Percentiles rank a stretch among this genome's conserved stretches.
These are phyloP conservation scores for Clamator glandarius DNA, from an alignment of 2,797 vertebrate species.

Conservation along the genomic window DNA sequence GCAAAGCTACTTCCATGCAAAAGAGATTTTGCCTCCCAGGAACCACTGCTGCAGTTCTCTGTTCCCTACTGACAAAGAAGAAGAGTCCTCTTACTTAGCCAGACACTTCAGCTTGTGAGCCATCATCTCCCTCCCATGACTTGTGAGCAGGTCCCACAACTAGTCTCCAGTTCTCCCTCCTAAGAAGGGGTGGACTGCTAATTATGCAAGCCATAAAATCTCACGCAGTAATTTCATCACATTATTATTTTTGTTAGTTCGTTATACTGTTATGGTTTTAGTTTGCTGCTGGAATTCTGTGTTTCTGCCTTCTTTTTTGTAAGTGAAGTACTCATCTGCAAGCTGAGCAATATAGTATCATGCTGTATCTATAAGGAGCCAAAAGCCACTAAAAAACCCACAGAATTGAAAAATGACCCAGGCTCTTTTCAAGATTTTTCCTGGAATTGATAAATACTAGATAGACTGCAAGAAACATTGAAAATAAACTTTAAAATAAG, in stretches of 20 bases:
- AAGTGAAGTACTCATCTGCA: neutral
- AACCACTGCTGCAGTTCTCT: neutral
- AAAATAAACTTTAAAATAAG: conserved; percentile 17
- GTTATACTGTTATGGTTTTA: neutral
- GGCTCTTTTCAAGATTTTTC: conserved; percentile 14
- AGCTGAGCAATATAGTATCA: neutral
- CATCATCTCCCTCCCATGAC: accelerated
- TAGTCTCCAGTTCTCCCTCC: neutral
- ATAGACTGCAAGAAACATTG: neutral
- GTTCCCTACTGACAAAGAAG: neutral
- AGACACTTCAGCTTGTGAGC: neutral
- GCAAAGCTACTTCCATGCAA: neutral
- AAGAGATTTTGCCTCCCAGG: neutral
- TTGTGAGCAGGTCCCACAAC: neutral
- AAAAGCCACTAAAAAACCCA: neutral
- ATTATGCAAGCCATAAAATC: neutral
- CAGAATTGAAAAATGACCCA: conserved; percentile 18
- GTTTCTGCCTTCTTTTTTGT: neutral
- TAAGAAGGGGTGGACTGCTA: neutral
- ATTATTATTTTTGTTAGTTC: neutral
- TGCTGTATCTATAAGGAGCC: neutral
- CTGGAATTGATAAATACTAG: conserved; percentile 50
- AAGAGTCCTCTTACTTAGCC: neutral
- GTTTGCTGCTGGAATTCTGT: neutral
- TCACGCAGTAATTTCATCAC: neutral